phyloP scores from a whole-genome alignment of 2,113 vertebrate genomes.

The Gopherus evgoodei region DNA sequence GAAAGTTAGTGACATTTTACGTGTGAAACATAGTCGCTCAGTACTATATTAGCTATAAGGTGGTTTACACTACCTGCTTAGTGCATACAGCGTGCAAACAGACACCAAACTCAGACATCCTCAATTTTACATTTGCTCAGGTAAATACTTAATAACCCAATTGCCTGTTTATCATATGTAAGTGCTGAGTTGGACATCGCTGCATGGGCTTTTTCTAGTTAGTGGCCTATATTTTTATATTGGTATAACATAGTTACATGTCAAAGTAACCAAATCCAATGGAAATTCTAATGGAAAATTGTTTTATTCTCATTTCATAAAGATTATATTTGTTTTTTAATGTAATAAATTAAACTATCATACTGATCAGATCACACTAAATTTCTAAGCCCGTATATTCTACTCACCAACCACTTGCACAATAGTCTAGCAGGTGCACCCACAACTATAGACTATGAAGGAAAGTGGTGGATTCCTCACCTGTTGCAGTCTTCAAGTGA shows the following conservation, averaged over 20 bases:
- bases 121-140: neutral
- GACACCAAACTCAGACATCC: neutral
- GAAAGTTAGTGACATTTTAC: neutral
- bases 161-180: neutral
- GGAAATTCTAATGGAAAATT: neutral
- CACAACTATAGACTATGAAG: too few relatives aligned
- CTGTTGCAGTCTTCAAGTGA: neutral
- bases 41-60: neutral
- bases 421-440: neutral
- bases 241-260: neutral
- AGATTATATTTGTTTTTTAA: neutral
- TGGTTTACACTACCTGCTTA: fast-evolving
- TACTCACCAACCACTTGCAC: neutral
- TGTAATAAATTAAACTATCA: neutral
- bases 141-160: neutral
- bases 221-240: constrained; percentile 2
- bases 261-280: neutral
- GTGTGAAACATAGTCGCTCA: neutral
- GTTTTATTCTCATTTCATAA: neutral
- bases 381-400: neutral
- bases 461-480: neutral
- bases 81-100: neutral
- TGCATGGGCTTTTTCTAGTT: neutral
- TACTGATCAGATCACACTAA: neutral
- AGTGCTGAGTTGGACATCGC: neutral